These are phyloP conservation scores for Drosophila suzukii DNA, from an alignment of 1,140 invertebrate genomes.

Conservation along the genomic window DNA sequence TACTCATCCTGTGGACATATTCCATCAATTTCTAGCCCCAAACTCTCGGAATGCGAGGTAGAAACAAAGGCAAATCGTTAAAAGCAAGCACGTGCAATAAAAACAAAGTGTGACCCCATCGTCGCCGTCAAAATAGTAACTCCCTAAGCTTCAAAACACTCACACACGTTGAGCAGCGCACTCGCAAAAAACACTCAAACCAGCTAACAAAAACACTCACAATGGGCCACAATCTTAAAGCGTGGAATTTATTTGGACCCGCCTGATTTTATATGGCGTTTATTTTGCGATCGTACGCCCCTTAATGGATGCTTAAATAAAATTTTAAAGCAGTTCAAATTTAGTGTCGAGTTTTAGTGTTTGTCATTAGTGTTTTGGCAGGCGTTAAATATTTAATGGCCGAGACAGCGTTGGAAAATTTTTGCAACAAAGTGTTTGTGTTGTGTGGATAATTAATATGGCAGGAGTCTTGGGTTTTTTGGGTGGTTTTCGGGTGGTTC, in stretches of 20 bases:
- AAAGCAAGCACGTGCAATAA: conserved; percentile 68
- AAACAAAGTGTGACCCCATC: conserved; percentile 69
- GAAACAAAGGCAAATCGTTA: conserved; percentile 49
- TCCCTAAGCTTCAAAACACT: conserved; percentile 11
- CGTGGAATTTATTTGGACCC: conserved; percentile 71
- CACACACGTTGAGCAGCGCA: not conserved
- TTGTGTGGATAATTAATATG: conserved; percentile 78
- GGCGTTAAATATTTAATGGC: conserved; percentile 80
- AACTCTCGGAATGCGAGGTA: conserved; percentile 7
- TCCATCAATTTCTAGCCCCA: conserved; percentile 1
- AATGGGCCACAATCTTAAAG: conserved; percentile 62
- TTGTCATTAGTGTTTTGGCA: conserved; percentile 81
- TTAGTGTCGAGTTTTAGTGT: conserved; percentile 78
- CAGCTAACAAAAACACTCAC: not conserved
- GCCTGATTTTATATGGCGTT: conserved; percentile 74
- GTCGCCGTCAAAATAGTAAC: conserved; percentile 38
- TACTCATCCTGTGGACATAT: not conserved
- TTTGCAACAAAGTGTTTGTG: conserved; percentile 74
- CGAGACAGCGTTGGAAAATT: conserved; percentile 45
- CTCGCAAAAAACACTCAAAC: conserved; percentile 15
- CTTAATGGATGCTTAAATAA: conserved; percentile 80
- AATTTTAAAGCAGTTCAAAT: conserved; percentile 78
- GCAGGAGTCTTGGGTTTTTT: conserved; percentile 8
- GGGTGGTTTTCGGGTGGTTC: not conserved
- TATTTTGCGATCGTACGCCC: conserved; percentile 56